Conservation (phyloP, 2,888 invertebrate genomes). For the Clostera curtula region DNA sequence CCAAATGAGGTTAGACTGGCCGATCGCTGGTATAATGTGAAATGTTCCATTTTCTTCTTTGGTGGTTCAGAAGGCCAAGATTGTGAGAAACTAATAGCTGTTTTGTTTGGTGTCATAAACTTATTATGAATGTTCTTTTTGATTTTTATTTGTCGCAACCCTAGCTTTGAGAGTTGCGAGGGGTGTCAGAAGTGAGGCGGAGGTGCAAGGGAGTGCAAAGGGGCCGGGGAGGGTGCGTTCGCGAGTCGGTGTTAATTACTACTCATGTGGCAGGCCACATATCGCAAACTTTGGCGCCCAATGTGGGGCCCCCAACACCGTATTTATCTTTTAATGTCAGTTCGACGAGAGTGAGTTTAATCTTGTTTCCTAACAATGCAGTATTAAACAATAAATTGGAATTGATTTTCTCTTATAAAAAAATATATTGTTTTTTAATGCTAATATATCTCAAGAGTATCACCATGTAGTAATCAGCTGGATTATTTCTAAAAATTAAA, state of each 20-base stretch:
- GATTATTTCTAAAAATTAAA: no score
- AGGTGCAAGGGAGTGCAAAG: constrained; percentile 15
- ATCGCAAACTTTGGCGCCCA: constrained; percentile 69
- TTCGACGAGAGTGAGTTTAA: constrained; percentile 36
- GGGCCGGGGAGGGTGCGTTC: constrained; percentile 24
- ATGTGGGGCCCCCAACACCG: constrained; percentile 42
- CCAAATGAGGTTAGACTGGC: no score
- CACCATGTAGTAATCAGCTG: no score
- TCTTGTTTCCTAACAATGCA: constrained; percentile 37
- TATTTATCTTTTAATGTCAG: constrained; percentile 63
- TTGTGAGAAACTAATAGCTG: no score
- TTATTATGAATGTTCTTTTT: no score
- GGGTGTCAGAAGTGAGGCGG: constrained; percentile 11
- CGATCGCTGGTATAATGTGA: no score
- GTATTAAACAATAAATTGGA: constrained; percentile 36
- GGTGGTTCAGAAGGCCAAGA: no score
- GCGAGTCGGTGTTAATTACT: constrained; percentile 69
- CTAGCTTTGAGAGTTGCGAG: constrained; percentile 28
- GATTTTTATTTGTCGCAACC: constrained; percentile 54
- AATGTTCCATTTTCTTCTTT: no score
- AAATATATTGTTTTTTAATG: no score
- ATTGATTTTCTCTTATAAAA: constrained; percentile 11
- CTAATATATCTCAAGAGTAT: no score
- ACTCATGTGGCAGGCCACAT: constrained; percentile 68
- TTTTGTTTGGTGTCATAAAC: no score